Conservation (phyloP, 2,888 invertebrate genomes). For the Chironomus tentans region DNA sequence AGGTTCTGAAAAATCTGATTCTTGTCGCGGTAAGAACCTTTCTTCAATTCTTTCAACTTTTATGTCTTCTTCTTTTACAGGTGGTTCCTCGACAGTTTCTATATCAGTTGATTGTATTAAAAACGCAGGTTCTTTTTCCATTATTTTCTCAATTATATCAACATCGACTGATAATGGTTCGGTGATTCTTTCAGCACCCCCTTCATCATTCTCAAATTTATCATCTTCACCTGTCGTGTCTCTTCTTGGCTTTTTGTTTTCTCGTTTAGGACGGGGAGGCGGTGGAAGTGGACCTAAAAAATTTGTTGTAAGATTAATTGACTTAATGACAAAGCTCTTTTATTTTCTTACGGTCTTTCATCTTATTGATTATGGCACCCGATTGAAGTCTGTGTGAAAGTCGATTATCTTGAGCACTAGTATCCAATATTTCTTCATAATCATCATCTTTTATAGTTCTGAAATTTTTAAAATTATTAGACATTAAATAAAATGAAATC, state of each 20-base stretch:
- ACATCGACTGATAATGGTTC: not conserved
- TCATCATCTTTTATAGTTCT: constrained; percentile 42
- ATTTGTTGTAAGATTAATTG: not conserved
- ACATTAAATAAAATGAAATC: not conserved
- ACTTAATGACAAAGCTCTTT: not conserved
- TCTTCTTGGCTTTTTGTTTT: constrained; percentile 44
- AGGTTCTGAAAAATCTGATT: constrained; percentile 15
- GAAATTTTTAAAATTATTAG: not conserved
- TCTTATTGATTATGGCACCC: constrained; percentile 67
- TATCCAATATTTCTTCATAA: constrained; percentile 43
- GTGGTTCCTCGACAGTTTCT: not conserved
- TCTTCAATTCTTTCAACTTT: not conserved
- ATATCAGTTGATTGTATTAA: not conserved
- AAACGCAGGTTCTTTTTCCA: not conserved
- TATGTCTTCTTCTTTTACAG: constrained; percentile 27
- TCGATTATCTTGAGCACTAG: constrained; percentile 30
- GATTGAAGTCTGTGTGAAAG: constrained; percentile 55
- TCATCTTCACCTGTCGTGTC: constrained; percentile 34
- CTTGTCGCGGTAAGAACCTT: not conserved
- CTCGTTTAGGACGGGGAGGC: constrained; percentile 74
- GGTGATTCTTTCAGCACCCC: constrained; percentile 31
- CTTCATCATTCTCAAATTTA: constrained; percentile 33
- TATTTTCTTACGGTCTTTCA: constrained; percentile 55
- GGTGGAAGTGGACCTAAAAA: constrained; percentile 58
- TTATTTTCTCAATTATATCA: not conserved